Percentiles rank a stretch among this genome's conserved stretches.
These are phyloP conservation scores for Campoplex nolae DNA, from an alignment of 2,888 invertebrate species.

Conservation along the genomic window DNA sequence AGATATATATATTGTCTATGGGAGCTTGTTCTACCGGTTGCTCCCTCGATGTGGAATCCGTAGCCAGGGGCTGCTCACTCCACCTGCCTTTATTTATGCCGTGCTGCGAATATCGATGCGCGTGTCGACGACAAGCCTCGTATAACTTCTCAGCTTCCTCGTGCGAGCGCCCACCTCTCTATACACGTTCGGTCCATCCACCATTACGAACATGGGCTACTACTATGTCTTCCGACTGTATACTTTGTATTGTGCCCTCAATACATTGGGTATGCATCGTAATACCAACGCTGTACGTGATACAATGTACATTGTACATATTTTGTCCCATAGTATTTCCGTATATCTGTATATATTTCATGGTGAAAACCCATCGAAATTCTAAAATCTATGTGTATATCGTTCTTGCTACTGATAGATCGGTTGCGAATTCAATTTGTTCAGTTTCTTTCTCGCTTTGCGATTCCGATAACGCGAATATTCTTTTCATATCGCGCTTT, in stretches of 20 bases:
- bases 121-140: slow-evolving; percentile 69
- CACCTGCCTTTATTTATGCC: slow-evolving; percentile 68
- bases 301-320: slow-evolving; percentile 38
- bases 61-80: slow-evolving; percentile 63
- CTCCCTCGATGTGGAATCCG: slow-evolving; percentile 56
- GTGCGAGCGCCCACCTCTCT: slow-evolving; percentile 13
- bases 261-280: slow-evolving; percentile 40
- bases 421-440: slow-evolving; percentile 51
- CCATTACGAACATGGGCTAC: slow-evolving; percentile 47
- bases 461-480: slow-evolving; percentile 31
- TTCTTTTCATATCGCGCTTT: background rate
- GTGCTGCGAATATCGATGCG: slow-evolving; percentile 69
- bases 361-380: slow-evolving; percentile 24
- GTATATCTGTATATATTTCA: background rate
- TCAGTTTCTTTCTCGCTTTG: slow-evolving; percentile 17
- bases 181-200: slow-evolving; percentile 49
- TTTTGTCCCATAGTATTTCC: background rate
- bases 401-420: slow-evolving; percentile 22
- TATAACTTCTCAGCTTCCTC: slow-evolving; percentile 65
- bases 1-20: background rate
- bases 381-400: background rate
- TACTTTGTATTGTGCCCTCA: background rate
- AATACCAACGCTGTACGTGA: slow-evolving; percentile 50
- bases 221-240: slow-evolving; percentile 50
- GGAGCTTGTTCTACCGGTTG: slow-evolving; percentile 30